Evolutionary conservation across 2,797 vertebrate species (phyloP).

Genomic region (Diceros bicornis): DNA sequence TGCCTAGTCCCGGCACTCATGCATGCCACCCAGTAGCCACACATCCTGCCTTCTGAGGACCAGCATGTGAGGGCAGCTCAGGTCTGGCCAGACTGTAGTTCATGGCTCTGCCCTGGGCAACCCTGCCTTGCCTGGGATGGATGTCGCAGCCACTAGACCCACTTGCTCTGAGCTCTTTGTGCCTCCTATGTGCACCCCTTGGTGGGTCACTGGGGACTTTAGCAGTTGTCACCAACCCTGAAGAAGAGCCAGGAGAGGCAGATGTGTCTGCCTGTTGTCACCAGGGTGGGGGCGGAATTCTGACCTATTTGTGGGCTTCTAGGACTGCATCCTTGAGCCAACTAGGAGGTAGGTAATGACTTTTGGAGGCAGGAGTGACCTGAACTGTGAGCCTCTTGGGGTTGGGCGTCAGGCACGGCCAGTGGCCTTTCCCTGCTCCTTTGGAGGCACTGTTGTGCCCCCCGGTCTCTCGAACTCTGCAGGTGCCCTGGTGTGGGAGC

Average conservation of each 20-base stretch:
- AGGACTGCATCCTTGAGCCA: neutral
- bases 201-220: fast-evolving
- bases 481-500: fast-evolving
- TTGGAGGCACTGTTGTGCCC: neutral
- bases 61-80: neutral
- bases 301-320: neutral
- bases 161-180: fast-evolving
- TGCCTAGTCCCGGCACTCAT: neutral
- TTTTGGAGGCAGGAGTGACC: too few species aligned
- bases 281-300: fast-evolving
- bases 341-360: too few species aligned
- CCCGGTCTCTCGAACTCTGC: too few species aligned
- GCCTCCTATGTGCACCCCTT: too few species aligned
- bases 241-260: neutral
- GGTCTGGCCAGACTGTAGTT: neutral
- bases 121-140: neutral
- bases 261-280: fast-evolving
- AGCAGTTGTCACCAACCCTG: neutral
- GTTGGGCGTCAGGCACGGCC: fast-evolving
- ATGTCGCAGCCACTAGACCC: fast-evolving
- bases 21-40: neutral
- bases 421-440: too few species aligned
- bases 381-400: too few species aligned
- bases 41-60: too few species aligned
- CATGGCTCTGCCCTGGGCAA: neutral